Evolutionary conservation across 2,113 vertebrate genomes (phyloP).

Genomic region (Podilymbus podiceps): DNA sequence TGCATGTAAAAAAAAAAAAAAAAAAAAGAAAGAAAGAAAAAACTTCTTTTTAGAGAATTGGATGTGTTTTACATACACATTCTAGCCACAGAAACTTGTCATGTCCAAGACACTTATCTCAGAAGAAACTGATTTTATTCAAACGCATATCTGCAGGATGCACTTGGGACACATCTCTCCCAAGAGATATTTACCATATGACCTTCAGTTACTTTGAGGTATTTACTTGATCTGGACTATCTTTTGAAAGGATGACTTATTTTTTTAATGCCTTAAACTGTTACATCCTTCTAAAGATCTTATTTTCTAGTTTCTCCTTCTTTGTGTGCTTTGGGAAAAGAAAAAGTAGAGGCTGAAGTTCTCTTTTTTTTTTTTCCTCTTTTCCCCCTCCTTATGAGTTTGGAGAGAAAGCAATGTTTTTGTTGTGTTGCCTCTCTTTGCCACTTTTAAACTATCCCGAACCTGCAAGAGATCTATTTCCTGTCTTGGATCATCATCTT

Average conservation of each 20-base stretch:
- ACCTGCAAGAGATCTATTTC: not conserved
- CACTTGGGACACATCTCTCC: not conserved
- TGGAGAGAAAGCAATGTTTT: not conserved
- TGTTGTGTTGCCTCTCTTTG: not conserved
- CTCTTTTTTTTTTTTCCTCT: too few species aligned
- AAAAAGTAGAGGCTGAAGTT: not conserved
- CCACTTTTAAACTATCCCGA: not conserved
- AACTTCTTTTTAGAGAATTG: not conserved
- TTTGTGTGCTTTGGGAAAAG: not conserved
- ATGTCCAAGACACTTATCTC: not conserved
- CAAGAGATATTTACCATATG: not conserved
- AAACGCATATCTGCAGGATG: not conserved
- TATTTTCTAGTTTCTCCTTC: not conserved
- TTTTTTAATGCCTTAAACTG: not conserved
- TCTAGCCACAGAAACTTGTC: not conserved
- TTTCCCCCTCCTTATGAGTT: not conserved
- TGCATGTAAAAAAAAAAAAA: not conserved
- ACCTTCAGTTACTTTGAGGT: not conserved
- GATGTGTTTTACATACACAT: not conserved
- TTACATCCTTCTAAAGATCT: rapidly evolving
- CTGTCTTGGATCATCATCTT: not conserved
- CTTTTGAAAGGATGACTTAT: not conserved
- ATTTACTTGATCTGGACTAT: not conserved
- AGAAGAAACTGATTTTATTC: not conserved
- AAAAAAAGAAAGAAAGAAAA: not conserved